phyloP scores from a whole-genome alignment of 2,797 vertebrate species.

The Lithobates pipiens region DNA sequence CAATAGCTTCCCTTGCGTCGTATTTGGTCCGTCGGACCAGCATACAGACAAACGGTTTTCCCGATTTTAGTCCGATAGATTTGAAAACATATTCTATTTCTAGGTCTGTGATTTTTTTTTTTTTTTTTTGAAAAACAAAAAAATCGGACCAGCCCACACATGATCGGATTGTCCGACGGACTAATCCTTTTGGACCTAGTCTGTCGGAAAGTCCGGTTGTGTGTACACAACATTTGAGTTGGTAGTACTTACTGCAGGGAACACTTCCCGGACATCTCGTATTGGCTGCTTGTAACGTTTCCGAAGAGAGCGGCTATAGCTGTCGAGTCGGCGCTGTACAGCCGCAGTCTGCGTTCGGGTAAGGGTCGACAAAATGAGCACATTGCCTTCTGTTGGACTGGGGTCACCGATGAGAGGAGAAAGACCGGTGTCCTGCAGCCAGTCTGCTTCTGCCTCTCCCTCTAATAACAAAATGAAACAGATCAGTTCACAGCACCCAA shows the following conservation, averaged over 20 bases:
- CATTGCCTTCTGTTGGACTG: slow-evolving; percentile 74
- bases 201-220: no score
- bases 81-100: no score
- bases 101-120: no score
- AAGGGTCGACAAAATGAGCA: slow-evolving; percentile 85
- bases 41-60: no score
- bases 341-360: slow-evolving; percentile 86
- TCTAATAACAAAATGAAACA: slow-evolving; percentile 66
- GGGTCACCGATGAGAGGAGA: slow-evolving; percentile 78
- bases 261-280: slow-evolving; percentile 86
- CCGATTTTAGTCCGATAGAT: no score
- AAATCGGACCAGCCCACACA: no score
- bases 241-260: slow-evolving; percentile 61
- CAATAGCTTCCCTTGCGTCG: no score
- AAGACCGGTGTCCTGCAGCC: slow-evolving; percentile 87
- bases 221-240: neutral
- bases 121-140: no score
- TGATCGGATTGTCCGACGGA: no score
- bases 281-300: slow-evolving; percentile 83
- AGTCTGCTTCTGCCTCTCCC: slow-evolving; percentile 87
- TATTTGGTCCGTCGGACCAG: no score
- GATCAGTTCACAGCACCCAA: neutral
- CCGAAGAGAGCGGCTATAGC: slow-evolving; percentile 81
- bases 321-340: slow-evolving; percentile 84
- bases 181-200: no score